Base-by-base conservation (phyloP, 2,113 vertebrate genomes). In the Macquaria australasica region DNA sequence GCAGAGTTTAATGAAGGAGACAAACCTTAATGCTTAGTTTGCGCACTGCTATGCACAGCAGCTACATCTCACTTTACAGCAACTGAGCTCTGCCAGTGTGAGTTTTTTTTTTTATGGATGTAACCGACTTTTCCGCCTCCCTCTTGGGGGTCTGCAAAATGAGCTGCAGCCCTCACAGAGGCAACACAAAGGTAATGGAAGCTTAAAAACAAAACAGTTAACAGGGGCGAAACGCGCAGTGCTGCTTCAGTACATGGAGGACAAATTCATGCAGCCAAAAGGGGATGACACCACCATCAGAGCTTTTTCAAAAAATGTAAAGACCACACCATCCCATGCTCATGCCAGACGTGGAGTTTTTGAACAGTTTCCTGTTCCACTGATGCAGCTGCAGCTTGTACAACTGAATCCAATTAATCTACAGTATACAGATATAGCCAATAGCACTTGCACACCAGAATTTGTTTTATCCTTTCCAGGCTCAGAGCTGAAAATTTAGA, bases 111-210 rank as follows among this genome's bases (percentile, higher is more conserved):
- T 72, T 18, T 39, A 63, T 8, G 23, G 3, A 34, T 6, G n/a
- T 25, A 50, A 55, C 14, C 34, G 58, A 39, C 64, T 85, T 50
- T 25, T 5, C 10, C 28, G 28, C 15, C 10, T 69, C 59, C 43
- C 18, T 60, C 45, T 15, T 60, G 37, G 21, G 51, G 37, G 25
- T 86, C 63, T 64, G 31, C 43, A 55, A 69, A 78, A 84, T 78
- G 63, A 81, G 55, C 64, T 77, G 37, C 68, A 71, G 58, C 8
- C 15, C 15, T 67, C 28, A 39, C 59, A 83, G 39, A 58, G 58
- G 45, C 43, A 83, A 66, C 53, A 76, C 53, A 59, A 63, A 63
- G n/a, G 23, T 59, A 16, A 75, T 59, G 37, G 28, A 18, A 21
- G 68, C 53, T 58, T 50, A 56, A 41, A 83, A 56, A 20, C 34